Percentiles rank a stretch among this genome's conserved stretches.
phyloP scores from a whole-genome alignment of 2,797 vertebrate genomes.

The Enteromius afrohamiltoni region DNA sequence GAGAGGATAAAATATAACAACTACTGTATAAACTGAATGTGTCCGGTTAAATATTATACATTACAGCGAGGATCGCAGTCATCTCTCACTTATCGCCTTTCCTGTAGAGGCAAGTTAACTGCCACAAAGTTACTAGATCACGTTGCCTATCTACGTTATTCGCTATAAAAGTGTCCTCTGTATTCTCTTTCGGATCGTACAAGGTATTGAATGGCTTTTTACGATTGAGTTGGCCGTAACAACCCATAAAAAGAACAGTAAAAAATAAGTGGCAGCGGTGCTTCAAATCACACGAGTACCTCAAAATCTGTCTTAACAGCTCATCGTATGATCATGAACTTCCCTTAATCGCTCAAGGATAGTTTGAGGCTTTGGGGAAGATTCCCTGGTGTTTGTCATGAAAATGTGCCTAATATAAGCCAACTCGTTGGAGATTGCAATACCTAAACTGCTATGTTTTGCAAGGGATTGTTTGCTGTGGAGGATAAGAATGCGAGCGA shows the following conservation, averaged over 20 bases:
- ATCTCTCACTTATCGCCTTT: constrained; percentile 12
- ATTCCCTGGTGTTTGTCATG: constrained; percentile 34
- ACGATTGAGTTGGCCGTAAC: not conserved
- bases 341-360: constrained; percentile 30
- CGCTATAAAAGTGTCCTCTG: constrained; percentile 26
- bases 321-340: constrained; percentile 26
- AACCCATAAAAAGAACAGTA: not conserved
- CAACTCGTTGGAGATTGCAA: constrained; percentile 47
- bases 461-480: constrained; percentile 36
- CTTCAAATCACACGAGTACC: constrained; percentile 41
- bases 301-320: constrained; percentile 42
- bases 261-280: constrained; percentile 30
- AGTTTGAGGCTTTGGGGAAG: constrained; percentile 27
- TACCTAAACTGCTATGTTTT: constrained; percentile 39
- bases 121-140: constrained; percentile 35
- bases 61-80: constrained; percentile 5
- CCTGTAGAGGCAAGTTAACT: constrained; percentile 9
- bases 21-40: constrained; percentile 30
- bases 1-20: not conserved
- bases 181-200: constrained; percentile 35
- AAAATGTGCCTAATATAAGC: constrained; percentile 49
- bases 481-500: constrained; percentile 31
- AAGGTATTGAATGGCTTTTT: constrained; percentile 28
- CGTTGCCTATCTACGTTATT: constrained; percentile 28
- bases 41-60: constrained; percentile 12